phyloP scores from a whole-genome alignment of 2,113 vertebrate species.

The Columbina picui region DNA sequence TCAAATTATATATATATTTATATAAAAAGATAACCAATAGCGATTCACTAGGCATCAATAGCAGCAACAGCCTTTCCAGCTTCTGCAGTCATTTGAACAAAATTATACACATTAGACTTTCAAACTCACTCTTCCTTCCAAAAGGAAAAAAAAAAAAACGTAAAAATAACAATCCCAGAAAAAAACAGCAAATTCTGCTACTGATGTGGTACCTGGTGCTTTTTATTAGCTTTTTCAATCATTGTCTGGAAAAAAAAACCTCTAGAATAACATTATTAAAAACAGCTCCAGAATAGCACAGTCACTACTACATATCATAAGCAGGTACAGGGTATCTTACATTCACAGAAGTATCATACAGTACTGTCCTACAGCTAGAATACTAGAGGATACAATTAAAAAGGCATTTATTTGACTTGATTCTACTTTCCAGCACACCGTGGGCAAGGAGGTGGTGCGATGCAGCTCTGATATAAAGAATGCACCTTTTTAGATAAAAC shows the following conservation, averaged over 20 bases:
- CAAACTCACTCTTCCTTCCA: conserved; percentile 69
- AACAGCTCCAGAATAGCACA: conserved; percentile 80
- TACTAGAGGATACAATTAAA: conserved; percentile 80
- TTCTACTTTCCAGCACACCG: conserved; percentile 77
- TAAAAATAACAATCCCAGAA: conserved; percentile 53
- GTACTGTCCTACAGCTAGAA: conserved; percentile 81
- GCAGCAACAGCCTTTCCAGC: conserved; percentile 81
- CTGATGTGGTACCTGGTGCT: conserved; percentile 77
- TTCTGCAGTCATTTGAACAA: conserved; percentile 80
- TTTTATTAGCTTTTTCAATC: conserved; percentile 77
- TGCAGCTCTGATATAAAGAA: conserved; percentile 66
- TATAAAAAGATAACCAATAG: conserved; percentile 84
- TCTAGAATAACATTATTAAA: conserved; percentile 81
- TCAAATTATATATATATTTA: conserved; percentile 85
- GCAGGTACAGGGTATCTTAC: conserved; percentile 79
- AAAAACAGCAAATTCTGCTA: conserved; percentile 76
- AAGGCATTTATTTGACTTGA: conserved; percentile 81
- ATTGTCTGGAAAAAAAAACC: conserved; percentile 74
- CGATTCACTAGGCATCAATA: conserved; percentile 79
- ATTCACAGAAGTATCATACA: conserved; percentile 81
- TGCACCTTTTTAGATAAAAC: conserved; percentile 35
- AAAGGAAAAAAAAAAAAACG: conserved; percentile 29
- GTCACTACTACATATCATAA: conserved; percentile 80
- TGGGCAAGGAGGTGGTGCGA: conserved; percentile 68
- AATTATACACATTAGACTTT: conserved; percentile 79